phyloP scores from a whole-genome alignment of 2,797 vertebrate genomes.

The Malacoraja senta region DNA sequence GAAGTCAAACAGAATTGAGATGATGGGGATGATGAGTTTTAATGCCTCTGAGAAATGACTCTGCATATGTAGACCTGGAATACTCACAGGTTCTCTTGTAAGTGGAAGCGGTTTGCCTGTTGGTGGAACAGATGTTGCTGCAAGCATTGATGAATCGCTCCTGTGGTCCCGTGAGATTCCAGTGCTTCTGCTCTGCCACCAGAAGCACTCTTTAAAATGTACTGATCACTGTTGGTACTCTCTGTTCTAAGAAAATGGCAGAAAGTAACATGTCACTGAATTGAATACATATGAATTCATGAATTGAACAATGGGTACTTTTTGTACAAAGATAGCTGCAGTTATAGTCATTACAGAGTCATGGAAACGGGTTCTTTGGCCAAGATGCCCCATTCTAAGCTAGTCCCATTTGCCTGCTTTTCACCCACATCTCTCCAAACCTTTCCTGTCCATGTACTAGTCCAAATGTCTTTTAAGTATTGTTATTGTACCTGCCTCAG shows the following conservation, averaged over 20 bases:
- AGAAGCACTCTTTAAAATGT: background rate
- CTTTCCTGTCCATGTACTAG: too few relatives aligned
- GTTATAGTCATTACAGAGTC: too few relatives aligned
- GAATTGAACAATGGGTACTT: background rate
- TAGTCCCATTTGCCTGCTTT: too few relatives aligned
- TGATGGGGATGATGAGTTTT: background rate
- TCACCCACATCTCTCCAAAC: too few relatives aligned
- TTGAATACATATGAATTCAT: background rate
- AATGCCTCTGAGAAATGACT: background rate
- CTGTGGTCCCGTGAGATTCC: background rate
- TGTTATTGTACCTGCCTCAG: too few relatives aligned
- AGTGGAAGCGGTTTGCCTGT: background rate
- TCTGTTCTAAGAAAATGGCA: background rate
- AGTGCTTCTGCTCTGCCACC: background rate
- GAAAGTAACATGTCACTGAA: background rate
- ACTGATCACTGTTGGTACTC: background rate
- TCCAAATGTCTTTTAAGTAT: too few relatives aligned
- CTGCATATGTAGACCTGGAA: background rate
- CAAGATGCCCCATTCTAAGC: too few relatives aligned
- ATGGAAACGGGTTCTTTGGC: too few relatives aligned
- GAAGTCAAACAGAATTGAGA: background rate
- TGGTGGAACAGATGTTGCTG: background rate
- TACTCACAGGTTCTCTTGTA: background rate
- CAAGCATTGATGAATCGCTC: background rate
- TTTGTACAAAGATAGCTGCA: background rate